phyloP scores from a whole-genome alignment of 1,140 invertebrate genomes.

The Drosophila subpulchrella region DNA sequence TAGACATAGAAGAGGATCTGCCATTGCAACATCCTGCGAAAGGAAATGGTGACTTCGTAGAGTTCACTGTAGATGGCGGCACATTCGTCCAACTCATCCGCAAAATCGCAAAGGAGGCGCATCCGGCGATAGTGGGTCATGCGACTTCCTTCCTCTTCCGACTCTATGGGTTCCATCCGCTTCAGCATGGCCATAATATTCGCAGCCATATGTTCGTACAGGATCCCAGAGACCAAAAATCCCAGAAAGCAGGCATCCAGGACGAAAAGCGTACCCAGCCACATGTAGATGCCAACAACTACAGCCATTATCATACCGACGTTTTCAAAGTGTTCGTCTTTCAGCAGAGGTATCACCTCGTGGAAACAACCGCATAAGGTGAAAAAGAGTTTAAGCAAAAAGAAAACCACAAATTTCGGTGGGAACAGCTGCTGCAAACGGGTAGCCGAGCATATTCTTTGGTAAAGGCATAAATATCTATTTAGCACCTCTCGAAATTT shows the following conservation, averaged over 20 bases:
- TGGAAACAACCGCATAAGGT: slow-evolving; percentile 54
- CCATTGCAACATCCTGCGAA: slow-evolving; percentile 65
- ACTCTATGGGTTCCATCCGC: slow-evolving; percentile 56
- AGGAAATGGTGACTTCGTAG: slow-evolving; percentile 52
- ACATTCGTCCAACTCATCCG: slow-evolving; percentile 61
- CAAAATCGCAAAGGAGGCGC: slow-evolving; percentile 57
- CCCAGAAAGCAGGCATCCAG: slow-evolving; percentile 70
- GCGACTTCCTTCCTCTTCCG: slow-evolving; percentile 3
- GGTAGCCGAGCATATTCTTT: slow-evolving; percentile 39
- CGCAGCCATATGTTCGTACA: slow-evolving; percentile 67
- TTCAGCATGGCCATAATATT: slow-evolving; percentile 56
- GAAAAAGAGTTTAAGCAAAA: slow-evolving; percentile 38
- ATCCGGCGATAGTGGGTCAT: slow-evolving; percentile 56
- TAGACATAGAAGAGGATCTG: slow-evolving; percentile 75
- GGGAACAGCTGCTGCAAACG: slow-evolving; percentile 33
- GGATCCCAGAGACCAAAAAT: slow-evolving; percentile 58
- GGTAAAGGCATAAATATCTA: slow-evolving; percentile 58
- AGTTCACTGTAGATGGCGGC: slow-evolving; percentile 59
- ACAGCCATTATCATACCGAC: not conserved
- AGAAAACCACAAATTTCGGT: slow-evolving; percentile 44
- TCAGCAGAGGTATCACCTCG: slow-evolving; percentile 47
- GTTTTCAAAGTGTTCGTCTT: slow-evolving; percentile 1
- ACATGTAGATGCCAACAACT: slow-evolving; percentile 57
- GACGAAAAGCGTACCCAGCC: slow-evolving; percentile 69
- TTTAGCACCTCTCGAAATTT: slow-evolving; percentile 52